Conservation (phyloP, 2,888 invertebrate species). For the Peribatodes rhomboidaria region DNA sequence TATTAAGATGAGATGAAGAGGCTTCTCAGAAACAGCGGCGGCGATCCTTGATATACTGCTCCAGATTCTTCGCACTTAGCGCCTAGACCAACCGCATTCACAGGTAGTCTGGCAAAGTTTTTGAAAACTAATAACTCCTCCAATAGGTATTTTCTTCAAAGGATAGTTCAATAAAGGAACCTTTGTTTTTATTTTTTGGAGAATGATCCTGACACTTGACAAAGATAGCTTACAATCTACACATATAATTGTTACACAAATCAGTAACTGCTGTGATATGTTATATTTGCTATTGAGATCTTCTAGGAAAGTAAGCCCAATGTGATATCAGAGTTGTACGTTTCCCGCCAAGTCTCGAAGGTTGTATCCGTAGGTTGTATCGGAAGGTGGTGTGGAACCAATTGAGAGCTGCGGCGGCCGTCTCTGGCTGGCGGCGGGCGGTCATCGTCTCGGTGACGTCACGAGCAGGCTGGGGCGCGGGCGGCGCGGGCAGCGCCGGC, state of each 20-base stretch:
- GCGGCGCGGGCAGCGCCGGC: conserved; percentile 60
- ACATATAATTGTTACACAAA: neutral
- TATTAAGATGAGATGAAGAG: conserved; percentile 51
- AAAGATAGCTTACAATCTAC: neutral
- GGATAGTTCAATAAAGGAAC: neutral
- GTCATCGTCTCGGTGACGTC: conserved; percentile 71
- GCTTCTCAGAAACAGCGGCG: conserved; percentile 48
- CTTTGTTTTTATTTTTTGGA: neutral
- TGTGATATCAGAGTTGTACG: neutral
- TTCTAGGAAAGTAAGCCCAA: neutral
- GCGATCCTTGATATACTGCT: conserved; percentile 27
- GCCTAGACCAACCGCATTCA: neutral
- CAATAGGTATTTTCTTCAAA: too few species aligned
- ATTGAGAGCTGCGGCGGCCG: neutral
- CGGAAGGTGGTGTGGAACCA: conserved; percentile 14
- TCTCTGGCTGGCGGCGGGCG: conserved; percentile 36
- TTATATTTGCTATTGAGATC: neutral
- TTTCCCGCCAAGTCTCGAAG: conserved; percentile 24
- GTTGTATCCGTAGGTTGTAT: conserved; percentile 7
- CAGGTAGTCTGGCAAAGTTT: too few species aligned
- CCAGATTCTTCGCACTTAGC: neutral
- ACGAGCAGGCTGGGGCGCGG: conserved; percentile 69
- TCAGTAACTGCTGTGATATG: too few species aligned
- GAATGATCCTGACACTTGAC: neutral
- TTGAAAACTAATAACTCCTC: too few species aligned